Percentiles rank a stretch among this genome's conserved stretches.
Evolutionary conservation across 2,888 invertebrate species (phyloP).

Genomic region (Meliscaeva auricollis): DNA sequence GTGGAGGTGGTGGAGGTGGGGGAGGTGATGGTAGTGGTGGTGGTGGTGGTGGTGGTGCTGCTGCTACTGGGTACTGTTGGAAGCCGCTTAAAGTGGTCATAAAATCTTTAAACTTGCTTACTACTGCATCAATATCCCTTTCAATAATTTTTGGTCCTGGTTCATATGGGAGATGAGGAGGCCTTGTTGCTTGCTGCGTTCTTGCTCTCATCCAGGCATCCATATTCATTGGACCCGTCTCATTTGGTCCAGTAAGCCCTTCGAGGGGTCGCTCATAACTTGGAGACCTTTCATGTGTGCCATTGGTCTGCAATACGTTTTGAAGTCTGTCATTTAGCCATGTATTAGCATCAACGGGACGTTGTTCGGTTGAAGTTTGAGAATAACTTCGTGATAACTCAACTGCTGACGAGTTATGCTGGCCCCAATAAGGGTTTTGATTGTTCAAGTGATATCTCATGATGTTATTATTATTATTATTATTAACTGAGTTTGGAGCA

Average conservation of each 20-base stretch:
- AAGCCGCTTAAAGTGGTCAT: too few relatives aligned
- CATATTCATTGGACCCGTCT: neutral
- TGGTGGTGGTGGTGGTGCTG: too few relatives aligned
- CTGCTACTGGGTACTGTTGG: too few relatives aligned
- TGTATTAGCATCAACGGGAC: neutral
- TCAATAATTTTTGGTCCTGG: too few relatives aligned
- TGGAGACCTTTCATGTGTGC: neutral
- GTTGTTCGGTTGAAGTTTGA: neutral
- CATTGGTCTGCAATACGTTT: neutral
- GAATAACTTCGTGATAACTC: neutral
- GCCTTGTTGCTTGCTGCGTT: neutral
- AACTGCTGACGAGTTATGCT: neutral
- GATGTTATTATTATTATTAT: neutral
- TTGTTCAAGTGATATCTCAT: neutral
- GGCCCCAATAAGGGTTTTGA: neutral
- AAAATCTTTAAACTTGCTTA: too few relatives aligned
- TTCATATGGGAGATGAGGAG: too few relatives aligned
- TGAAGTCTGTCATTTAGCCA: constrained; percentile 4
- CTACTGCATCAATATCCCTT: too few relatives aligned
- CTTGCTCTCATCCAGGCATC: neutral
- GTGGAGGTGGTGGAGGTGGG: too few relatives aligned
- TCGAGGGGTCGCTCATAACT: neutral
- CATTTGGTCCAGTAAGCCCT: neutral
- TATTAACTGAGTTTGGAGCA: neutral
- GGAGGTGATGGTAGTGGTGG: too few relatives aligned